Evolutionary conservation across 2,113 vertebrate species (phyloP).

Genomic region (Apteryx mantelli): DNA sequence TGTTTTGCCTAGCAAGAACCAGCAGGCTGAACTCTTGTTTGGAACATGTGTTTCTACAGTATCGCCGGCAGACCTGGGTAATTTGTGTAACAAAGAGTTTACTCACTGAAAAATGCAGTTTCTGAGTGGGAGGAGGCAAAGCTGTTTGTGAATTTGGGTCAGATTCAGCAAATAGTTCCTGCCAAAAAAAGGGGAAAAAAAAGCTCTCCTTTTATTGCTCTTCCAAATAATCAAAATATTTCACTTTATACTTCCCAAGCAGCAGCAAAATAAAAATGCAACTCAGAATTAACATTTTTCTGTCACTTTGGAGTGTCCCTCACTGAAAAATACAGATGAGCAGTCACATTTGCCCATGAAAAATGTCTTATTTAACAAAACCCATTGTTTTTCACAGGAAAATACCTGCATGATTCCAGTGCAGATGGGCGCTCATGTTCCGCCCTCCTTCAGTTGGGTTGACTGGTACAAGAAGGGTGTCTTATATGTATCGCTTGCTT

Average conservation of each 20-base stretch:
- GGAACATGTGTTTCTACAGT: background rate
- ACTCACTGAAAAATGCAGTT: background rate
- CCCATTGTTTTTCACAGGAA: background rate
- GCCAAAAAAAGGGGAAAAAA: background rate
- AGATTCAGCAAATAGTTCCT: background rate
- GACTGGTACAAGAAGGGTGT: background rate
- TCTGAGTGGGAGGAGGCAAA: slow-evolving; percentile 31
- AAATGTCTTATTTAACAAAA: background rate
- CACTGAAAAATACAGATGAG: background rate
- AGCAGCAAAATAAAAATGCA: background rate
- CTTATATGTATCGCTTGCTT: accelerated
- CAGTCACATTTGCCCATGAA: background rate
- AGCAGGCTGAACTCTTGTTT: background rate
- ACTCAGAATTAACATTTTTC: background rate
- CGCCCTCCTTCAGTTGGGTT: background rate
- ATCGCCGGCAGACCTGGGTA: background rate
- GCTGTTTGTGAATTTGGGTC: slow-evolving; percentile 40
- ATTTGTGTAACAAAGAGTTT: slow-evolving; percentile 14
- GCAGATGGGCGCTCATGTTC: background rate
- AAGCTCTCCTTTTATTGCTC: background rate
- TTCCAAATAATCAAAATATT: slow-evolving; percentile 11
- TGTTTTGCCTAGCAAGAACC: slow-evolving; percentile 21
- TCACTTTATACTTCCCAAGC: background rate
- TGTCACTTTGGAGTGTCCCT: background rate
- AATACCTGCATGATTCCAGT: background rate